A percentile compares a stretch with the other conserved stretches of the same genome.
These are phyloP conservation scores for Andrena bicolor DNA, from an alignment of 2,888 invertebrate genomes.

Conservation along the genomic window DNA sequence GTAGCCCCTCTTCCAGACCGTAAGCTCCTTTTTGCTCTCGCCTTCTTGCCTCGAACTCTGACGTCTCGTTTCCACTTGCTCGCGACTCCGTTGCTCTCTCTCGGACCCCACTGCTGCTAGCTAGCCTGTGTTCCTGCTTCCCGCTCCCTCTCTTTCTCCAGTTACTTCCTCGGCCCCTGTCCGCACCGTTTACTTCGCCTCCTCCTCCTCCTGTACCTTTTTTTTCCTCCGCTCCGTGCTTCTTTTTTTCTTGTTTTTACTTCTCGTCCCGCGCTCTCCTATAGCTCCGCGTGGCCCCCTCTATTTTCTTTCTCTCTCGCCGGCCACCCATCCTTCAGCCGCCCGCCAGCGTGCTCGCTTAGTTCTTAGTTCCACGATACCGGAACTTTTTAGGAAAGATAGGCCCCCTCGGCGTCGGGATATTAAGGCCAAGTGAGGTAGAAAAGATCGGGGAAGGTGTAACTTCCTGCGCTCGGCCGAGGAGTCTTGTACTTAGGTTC, in stretches of 20 bases:
- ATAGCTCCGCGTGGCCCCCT: neutral
- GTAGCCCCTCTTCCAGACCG: neutral
- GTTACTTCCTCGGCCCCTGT: neutral
- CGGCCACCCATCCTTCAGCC: neutral
- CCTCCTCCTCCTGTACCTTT: neutral
- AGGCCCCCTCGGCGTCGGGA: constrained; percentile 18
- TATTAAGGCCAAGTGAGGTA: constrained; percentile 13
- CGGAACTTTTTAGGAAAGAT: constrained; percentile 23
- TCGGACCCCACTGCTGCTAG: neutral
- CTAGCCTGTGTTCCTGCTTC: constrained; percentile 19
- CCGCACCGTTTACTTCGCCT: neutral
- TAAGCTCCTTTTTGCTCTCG: neutral
- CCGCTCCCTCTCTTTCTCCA: neutral
- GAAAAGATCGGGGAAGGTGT: constrained; percentile 13
- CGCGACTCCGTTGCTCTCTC: neutral
- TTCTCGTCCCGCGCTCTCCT: neutral
- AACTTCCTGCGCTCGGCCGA: constrained; percentile 14
- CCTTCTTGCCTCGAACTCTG: neutral
- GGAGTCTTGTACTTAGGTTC: constrained; percentile 14
- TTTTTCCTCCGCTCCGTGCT: neutral
- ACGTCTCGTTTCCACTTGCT: too few relatives aligned
- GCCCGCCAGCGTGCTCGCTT: neutral
- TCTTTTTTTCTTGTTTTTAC: constrained; percentile 1
- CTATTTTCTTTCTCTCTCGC: neutral
- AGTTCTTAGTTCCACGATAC: neutral